These are phyloP conservation scores for Mustela nigripes DNA, from an alignment of 2,113 vertebrate species.

Conservation along the genomic window DNA sequence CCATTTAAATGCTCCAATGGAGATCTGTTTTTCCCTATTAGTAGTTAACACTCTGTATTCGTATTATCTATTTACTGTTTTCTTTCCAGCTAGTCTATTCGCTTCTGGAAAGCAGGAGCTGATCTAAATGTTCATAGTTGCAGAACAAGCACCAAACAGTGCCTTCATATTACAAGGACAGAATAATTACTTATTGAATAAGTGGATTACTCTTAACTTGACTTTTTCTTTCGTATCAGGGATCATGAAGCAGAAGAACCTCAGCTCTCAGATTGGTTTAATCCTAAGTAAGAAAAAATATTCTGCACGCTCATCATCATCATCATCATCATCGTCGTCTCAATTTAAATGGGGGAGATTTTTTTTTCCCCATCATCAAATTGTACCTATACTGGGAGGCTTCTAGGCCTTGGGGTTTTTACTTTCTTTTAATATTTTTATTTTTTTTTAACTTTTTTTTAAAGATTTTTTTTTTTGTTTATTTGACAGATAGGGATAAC, in stretches of 20 bases:
- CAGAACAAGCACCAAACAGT: background rate
- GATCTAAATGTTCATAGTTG: background rate
- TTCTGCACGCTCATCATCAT: background rate
- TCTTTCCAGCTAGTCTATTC: background rate
- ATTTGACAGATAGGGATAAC: no score
- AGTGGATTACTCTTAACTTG: background rate
- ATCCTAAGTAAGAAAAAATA: conserved; percentile 73
- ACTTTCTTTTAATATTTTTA: background rate
- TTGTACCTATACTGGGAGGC: background rate
- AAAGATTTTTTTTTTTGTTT: no score
- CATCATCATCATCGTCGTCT: background rate
- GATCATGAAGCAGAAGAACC: conserved; percentile 53
- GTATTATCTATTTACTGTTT: background rate
- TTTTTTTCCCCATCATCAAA: background rate
- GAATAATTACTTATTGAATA: background rate
- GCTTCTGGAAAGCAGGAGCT: background rate
- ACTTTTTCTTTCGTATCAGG: conserved; percentile 72
- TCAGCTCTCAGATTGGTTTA: conserved; percentile 75
- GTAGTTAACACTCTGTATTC: background rate
- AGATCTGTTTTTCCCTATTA: background rate
- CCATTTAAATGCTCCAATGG: background rate
- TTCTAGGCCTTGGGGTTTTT: background rate
- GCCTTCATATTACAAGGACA: background rate
- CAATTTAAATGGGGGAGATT: background rate
- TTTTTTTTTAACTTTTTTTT: no score